Base-by-base conservation (phyloP, 2,888 invertebrate genomes). In the Rhingia campestris region DNA sequence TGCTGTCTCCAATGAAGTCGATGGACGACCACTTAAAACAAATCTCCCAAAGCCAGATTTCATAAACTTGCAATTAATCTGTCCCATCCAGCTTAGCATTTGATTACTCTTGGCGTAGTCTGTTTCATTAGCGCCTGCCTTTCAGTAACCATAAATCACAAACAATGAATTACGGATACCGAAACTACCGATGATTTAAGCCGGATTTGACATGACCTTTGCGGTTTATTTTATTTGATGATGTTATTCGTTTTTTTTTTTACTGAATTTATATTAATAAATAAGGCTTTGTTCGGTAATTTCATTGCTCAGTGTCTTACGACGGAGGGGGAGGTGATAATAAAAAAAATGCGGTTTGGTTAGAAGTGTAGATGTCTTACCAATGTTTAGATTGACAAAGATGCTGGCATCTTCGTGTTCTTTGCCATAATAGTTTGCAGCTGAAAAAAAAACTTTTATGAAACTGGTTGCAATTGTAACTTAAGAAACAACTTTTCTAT, bases 301-400 rank as follows among this genome's bases (percentile, higher is more conserved):
- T 63, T 49, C 6, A 14, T 37, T 49, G 53, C 6, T 9, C 22
- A 22, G 22, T 39, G 39, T 1, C 7, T n/a, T 6, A 33, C 12
- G n/a, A 12, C 33, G 35, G 51, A 2, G 22, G 43, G 43, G 43
- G n/a, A 14, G 43, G n/a, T 45, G 12, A n/a, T 33, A 49, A 12
- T 10, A 59, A 53, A 3, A 51, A 45, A 64, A 64, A 64, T 64
- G 51, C 64, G 51, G 64, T 64, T 64, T 64, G 51, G 51, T 39
- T n/a, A 64, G 32, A 30, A 10, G 49, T 30, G 33, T 41, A 58
- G 39, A 49, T 49, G 63, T 49, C 37, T 64, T 49, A 6, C 12
- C 22, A 22, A 22, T 22, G 35, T 33, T 33, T n/a, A 35, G 12
- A 58, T 41, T 39, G 7, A 43, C 41, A 12, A 4, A 33, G 4